phyloP scores from a whole-genome alignment of 2,113 vertebrate genomes.

The Dicaeum eximium region DNA sequence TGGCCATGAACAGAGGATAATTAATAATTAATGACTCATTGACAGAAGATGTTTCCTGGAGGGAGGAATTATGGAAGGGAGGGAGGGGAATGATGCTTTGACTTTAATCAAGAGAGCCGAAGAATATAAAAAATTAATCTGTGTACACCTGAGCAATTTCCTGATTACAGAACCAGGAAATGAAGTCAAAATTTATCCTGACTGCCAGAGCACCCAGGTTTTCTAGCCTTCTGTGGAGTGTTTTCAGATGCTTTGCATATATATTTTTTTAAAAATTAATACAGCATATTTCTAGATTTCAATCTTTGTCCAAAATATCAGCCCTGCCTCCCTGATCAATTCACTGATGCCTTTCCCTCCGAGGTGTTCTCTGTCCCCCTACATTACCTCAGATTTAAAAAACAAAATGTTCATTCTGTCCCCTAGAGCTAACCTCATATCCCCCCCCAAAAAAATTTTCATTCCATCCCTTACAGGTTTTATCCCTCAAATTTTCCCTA shows the following conservation, averaged over 20 bases:
- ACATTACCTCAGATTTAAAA: background rate
- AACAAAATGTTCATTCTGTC: background rate
- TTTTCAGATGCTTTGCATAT: background rate
- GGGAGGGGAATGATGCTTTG: background rate
- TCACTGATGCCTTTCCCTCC: background rate
- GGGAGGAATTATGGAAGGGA: background rate
- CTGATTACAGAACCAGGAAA: background rate
- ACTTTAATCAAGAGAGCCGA: rapidly evolving
- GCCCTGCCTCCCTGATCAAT: background rate
- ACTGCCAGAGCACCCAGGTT: background rate
- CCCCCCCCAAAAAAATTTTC: rapidly evolving
- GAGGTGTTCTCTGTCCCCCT: background rate
- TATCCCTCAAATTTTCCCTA: background rate
- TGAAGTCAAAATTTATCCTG: background rate
- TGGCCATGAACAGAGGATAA: no score
- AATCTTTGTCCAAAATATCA: background rate
- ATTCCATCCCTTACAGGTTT: background rate
- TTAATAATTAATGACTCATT: no score
- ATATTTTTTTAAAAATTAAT: background rate
- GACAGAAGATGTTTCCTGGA: no score
- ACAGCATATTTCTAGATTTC: background rate
- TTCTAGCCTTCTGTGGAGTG: background rate
- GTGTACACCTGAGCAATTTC: background rate
- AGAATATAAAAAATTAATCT: background rate
- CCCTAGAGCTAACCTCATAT: background rate